A percentile compares a stretch with the other conserved stretches of the same genome.
phyloP scores from a whole-genome alignment of 2,888 invertebrate genomes.

The Tromatobia lineatoria region DNA sequence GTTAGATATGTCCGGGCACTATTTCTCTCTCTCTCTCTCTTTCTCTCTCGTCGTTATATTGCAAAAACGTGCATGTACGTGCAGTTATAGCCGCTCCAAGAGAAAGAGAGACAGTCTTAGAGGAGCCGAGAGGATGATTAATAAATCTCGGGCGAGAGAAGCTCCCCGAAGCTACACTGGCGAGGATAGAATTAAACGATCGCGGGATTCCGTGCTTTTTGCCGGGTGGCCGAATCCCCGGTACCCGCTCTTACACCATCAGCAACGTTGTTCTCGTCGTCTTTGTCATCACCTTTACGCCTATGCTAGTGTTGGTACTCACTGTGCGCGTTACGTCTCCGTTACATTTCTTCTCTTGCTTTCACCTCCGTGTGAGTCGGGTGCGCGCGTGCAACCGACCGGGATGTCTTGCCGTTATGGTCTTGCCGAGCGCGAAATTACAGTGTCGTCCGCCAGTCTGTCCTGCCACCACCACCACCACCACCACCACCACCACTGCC shows the following conservation, averaged over 20 bases:
- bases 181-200: slow-evolving; percentile 73
- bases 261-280: slow-evolving; percentile 65
- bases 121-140: slow-evolving; percentile 70
- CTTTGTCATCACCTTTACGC: slow-evolving; percentile 51
- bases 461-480: slow-evolving; percentile 10
- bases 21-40: no score
- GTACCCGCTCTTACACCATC: slow-evolving; percentile 71
- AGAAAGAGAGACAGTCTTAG: not conserved
- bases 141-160: slow-evolving; percentile 73
- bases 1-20: slow-evolving; percentile 31
- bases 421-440: slow-evolving; percentile 68
- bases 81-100: not conserved
- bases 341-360: slow-evolving; percentile 66
- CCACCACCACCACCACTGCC: no score
- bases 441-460: slow-evolving; percentile 29
- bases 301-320: slow-evolving; percentile 48
- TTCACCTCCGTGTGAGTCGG: slow-evolving; percentile 49
- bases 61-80: slow-evolving; percentile 58
- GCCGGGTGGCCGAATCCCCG: slow-evolving; percentile 68
- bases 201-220: slow-evolving; percentile 73
- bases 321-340: slow-evolving; percentile 70
- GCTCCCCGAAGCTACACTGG: slow-evolving; percentile 69
- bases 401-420: slow-evolving; percentile 64
- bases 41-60: slow-evolving; percentile 54
- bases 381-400: slow-evolving; percentile 62